Conservation (phyloP, 2,888 invertebrate species). For the Drosophila sordidapex region DNA sequence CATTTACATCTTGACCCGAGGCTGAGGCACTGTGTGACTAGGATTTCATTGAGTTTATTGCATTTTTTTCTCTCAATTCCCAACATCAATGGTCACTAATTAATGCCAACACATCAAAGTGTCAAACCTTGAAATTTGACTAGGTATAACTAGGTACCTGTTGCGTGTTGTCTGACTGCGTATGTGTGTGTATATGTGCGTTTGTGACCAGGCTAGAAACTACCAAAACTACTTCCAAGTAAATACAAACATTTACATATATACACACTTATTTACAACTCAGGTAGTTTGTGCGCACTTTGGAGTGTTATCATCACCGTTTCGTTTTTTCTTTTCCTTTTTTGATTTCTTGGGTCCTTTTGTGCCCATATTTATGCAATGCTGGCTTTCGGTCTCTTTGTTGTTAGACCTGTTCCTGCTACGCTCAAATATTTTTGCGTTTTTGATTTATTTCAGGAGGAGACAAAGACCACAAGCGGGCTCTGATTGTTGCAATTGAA, state of each 20-base stretch:
- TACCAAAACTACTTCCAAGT: conserved; percentile 29
- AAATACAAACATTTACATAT: conserved; percentile 17
- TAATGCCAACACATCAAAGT: conserved; percentile 61
- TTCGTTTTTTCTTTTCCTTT: conserved; percentile 7
- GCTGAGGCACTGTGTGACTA: conserved; percentile 35
- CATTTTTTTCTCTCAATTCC: neutral
- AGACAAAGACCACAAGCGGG: conserved; percentile 36
- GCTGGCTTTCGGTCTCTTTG: conserved; percentile 55
- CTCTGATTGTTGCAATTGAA: conserved; percentile 36
- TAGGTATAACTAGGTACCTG: conserved; percentile 39
- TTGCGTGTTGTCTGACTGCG: neutral
- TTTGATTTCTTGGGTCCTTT: conserved; percentile 34
- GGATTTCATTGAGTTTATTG: conserved; percentile 57
- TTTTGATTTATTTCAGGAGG: conserved; percentile 59
- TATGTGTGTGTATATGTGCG: neutral
- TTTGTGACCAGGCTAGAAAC: conserved; percentile 8
- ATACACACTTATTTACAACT: conserved; percentile 4
- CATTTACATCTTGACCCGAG: conserved; percentile 51
- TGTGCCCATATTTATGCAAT: conserved; percentile 56
- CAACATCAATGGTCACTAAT: conserved; percentile 62
- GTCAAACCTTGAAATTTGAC: conserved; percentile 55
- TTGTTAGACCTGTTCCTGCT: conserved; percentile 29
- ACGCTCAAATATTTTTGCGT: conserved; percentile 37
- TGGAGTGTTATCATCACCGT: conserved; percentile 46
- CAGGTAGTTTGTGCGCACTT: conserved; percentile 47